Base-by-base conservation (phyloP, 2,797 vertebrate genomes). In the Carduelis carduelis region DNA sequence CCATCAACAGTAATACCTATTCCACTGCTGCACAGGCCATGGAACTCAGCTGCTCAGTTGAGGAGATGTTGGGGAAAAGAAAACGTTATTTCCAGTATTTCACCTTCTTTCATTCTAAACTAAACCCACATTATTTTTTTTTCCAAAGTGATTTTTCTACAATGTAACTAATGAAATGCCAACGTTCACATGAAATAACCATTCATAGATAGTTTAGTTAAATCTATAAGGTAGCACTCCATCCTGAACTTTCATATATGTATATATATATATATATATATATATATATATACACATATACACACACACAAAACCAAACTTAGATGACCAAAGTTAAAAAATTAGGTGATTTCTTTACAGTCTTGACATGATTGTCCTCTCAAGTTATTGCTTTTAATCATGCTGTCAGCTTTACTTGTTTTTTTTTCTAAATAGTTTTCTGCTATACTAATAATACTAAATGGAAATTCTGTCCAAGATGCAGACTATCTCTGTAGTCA, bases 1-100 rank as follows among this genome's bases (percentile, higher is more conserved):
- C 98, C 98, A 89, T 98, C 98, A n/a, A 98, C 97, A 47, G 98
- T 98, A 93, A 98, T 98, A 49, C 98, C 98, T 70, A 97, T 94
- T 50, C 98, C 98, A 59, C 98, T 98, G 90, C 96, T 98, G 94
- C 98, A 98, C 34, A 98, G 96, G 16, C 98, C 97, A 88, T 98
- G 98, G 94, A 98, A 98, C 88, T 98, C 98, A 87, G 95, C 98
- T 98, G 72, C 24, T 52, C 89, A 46, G 7, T 75, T 53, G 50
- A 90, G 24, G 50, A 94, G 35, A 74, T 30, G 15, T 74, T 35
- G 20, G 24, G 57, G 44, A 81, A 84, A 94, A 64, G 17, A 80
- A 85, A 74, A 75, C 13, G 26, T 93, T 80, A 95, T 55, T 94
- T 66, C 14, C 59, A 35, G 22, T 64, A 41, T 78, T 92, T 59